A percentile compares a stretch with the other conserved stretches of the same genome.
phyloP scores from a whole-genome alignment of 2,113 vertebrate genomes.

The Pseudolaguvia tuberculata region DNA sequence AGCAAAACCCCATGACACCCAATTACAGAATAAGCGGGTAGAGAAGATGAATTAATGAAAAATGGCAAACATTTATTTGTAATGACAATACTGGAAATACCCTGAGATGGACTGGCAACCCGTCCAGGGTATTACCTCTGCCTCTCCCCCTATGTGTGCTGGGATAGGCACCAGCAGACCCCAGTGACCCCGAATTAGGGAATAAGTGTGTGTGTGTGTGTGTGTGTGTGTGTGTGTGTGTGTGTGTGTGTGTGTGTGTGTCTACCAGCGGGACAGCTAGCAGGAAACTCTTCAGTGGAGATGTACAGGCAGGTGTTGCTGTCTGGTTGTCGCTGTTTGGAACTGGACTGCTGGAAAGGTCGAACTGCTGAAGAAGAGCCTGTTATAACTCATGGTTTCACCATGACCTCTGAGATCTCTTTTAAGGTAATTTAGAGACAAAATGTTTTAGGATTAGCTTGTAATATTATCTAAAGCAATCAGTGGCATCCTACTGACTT shows the following conservation, averaged over 20 bases:
- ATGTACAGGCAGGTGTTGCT: slow-evolving; percentile 97
- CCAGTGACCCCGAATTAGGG: too few species aligned
- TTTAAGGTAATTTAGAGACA: slow-evolving; percentile 81
- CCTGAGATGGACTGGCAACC: too few species aligned
- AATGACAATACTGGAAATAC: too few species aligned
- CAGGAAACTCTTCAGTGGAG: slow-evolving; percentile 95
- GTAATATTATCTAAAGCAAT: not conserved
- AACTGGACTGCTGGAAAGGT: slow-evolving; percentile 97
- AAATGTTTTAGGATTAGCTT: not conserved
- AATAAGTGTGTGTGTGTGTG: not conserved
- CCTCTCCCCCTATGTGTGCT: too few species aligned
- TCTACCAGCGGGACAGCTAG: slow-evolving; percentile 87
- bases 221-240: not conserved
- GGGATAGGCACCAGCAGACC: too few species aligned
- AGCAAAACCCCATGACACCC: too few species aligned
- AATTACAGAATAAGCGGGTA: too few species aligned
- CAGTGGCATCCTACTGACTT: not conserved
- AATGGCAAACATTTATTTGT: too few species aligned
- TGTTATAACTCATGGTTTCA: slow-evolving; percentile 95
- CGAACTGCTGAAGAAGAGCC: slow-evolving; percentile 93
- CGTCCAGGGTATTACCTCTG: too few species aligned
- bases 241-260: slow-evolving; percentile 15
- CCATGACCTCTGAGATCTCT: slow-evolving; percentile 96
- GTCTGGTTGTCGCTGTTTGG: slow-evolving; percentile 95
- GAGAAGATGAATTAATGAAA: too few species aligned